Percentiles rank a stretch among this genome's conserved stretches.
phyloP scores from a whole-genome alignment of 2,888 invertebrate genomes.

The Nasonia oneida region DNA sequence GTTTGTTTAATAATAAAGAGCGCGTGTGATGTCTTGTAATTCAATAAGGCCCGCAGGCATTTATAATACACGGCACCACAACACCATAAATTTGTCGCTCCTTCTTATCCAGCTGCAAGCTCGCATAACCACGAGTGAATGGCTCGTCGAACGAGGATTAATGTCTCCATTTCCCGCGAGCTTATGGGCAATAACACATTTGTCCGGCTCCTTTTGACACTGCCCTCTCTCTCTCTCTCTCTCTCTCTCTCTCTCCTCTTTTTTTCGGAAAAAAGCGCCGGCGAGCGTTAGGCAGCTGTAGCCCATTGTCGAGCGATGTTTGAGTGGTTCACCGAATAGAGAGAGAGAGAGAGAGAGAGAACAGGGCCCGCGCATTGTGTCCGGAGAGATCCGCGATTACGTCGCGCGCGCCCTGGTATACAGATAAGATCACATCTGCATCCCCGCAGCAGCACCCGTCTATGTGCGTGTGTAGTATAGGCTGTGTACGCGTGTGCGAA shows the following conservation, averaged over 20 bases:
- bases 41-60: constrained; percentile 31
- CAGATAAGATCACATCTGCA: constrained; percentile 78
- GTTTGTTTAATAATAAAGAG: constrained; percentile 15
- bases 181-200: constrained; percentile 30
- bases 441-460: constrained; percentile 67
- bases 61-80: background rate
- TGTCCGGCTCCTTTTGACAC: constrained; percentile 31
- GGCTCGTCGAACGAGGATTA: constrained; percentile 58
- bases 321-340: constrained; percentile 76
- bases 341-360: constrained; percentile 72
- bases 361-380: constrained; percentile 70
- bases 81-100: constrained; percentile 55
- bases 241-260: constrained; percentile 29
- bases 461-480: background rate
- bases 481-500: background rate
- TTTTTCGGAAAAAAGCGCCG: constrained; percentile 48
- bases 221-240: background rate
- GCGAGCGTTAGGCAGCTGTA: constrained; percentile 77
- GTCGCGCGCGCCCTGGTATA: constrained; percentile 57
- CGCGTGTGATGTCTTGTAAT: constrained; percentile 10
- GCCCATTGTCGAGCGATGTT: constrained; percentile 77
- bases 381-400: constrained; percentile 77
- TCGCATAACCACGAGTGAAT: constrained; percentile 33
- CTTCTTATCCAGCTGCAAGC: constrained; percentile 14
- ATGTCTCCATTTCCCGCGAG: constrained; percentile 58